Conservation (phyloP, 1,140 invertebrate species). For the Rhynchophorus ferrugineus region DNA sequence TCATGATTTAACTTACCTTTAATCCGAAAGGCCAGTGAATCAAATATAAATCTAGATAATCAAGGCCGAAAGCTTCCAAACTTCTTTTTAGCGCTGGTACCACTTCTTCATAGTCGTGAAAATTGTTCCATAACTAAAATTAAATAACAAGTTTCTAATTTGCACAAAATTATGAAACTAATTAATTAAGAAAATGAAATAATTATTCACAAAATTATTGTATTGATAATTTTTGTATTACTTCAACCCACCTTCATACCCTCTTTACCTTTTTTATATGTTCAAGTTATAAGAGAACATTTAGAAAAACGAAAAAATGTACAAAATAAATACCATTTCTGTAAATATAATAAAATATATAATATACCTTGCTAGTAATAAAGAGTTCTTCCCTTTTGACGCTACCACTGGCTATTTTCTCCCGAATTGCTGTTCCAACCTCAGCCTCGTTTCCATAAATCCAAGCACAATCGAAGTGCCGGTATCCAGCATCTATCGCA, state of each 20-base stretch:
- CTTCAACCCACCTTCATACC: too few species aligned
- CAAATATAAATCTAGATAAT: slow-evolving; percentile 77
- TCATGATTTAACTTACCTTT: slow-evolving; percentile 46
- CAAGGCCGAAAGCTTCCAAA: slow-evolving; percentile 57
- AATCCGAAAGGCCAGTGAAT: slow-evolving; percentile 79
- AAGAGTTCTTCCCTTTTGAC: slow-evolving; percentile 81
- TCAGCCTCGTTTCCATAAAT: slow-evolving; percentile 79
- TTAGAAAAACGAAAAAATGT: too few species aligned
- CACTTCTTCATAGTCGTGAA: slow-evolving; percentile 52
- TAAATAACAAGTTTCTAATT: slow-evolving; percentile 42
- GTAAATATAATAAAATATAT: slow-evolving; percentile 1
- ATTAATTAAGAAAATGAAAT: slow-evolving; percentile 1
- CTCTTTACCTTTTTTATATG: too few species aligned
- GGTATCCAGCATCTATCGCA: slow-evolving; percentile 78
- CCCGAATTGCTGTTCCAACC: slow-evolving; percentile 64
- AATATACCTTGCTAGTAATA: slow-evolving; percentile 64
- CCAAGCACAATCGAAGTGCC: slow-evolving; percentile 83
- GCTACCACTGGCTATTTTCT: slow-evolving; percentile 64
- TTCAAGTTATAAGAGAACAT: too few species aligned
- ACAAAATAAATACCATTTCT: too few species aligned
- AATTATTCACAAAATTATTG: neutral
- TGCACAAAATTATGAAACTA: neutral
- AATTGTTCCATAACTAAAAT: slow-evolving; percentile 68
- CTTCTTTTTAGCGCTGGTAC: slow-evolving; percentile 53
- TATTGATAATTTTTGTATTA: too few species aligned